A percentile compares a stretch with the other conserved stretches of the same genome.
Evolutionary conservation across 2,888 invertebrate species (phyloP).

Genomic region (Polyommatus icarus): DNA sequence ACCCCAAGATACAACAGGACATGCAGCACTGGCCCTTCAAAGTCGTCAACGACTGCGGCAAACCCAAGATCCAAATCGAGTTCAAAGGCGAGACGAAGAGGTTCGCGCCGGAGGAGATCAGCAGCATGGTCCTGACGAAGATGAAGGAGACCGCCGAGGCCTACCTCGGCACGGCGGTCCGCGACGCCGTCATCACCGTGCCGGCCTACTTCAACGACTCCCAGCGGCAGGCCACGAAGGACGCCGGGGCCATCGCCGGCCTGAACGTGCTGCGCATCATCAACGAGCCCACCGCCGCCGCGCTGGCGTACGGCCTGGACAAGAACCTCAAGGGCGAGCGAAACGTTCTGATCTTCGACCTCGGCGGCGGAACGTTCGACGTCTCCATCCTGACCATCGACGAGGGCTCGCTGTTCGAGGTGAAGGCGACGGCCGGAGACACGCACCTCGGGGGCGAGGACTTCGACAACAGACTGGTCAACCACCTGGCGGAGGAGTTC

Average conservation of each 20-base stretch:
- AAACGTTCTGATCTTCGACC: slow-evolving; percentile 83
- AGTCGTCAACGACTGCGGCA: slow-evolving; percentile 83
- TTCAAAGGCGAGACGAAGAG: slow-evolving; percentile 83
- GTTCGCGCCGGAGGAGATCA: slow-evolving; percentile 86
- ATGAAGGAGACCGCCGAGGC: slow-evolving; percentile 86
- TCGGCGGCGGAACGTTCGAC: slow-evolving; percentile 87
- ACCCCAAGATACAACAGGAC: slow-evolving; percentile 87
- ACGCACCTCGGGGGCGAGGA: slow-evolving; percentile 91
- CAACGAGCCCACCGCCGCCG: slow-evolving; percentile 90
- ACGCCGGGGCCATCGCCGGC: slow-evolving; percentile 88
- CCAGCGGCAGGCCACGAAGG: slow-evolving; percentile 89
- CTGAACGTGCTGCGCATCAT: slow-evolving; percentile 91
- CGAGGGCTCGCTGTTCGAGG: slow-evolving; percentile 88
- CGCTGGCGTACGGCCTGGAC: slow-evolving; percentile 86
- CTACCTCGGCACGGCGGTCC: slow-evolving; percentile 83
- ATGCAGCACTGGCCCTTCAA: slow-evolving; percentile 92
- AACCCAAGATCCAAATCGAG: slow-evolving; percentile 85
- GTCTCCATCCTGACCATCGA: slow-evolving; percentile 91
- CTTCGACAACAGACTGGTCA: slow-evolving; percentile 83
- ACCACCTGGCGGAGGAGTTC: slow-evolving; percentile 85
- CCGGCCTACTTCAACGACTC: slow-evolving; percentile 90
- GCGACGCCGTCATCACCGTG: slow-evolving; percentile 89
- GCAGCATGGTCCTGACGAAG: slow-evolving; percentile 82
- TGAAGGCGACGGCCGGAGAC: slow-evolving; percentile 90
- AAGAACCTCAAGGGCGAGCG: slow-evolving; percentile 83